Conservation (phyloP, 2,888 invertebrate species). For the Athalia rosae region DNA sequence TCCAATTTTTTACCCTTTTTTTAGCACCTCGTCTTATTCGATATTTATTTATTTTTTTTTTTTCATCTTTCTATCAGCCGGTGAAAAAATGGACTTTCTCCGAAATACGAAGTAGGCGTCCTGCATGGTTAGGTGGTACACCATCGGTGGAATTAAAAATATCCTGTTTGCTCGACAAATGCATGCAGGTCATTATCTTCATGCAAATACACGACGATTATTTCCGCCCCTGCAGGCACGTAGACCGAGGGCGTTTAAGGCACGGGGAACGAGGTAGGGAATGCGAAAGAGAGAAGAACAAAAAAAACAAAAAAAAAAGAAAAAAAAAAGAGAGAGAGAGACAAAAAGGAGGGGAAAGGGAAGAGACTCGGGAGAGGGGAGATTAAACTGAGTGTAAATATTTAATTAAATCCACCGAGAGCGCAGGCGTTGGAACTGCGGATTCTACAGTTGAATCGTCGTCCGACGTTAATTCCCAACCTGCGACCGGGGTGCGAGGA, state of each 20-base stretch:
- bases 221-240: slow-evolving; percentile 47
- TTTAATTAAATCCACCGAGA: slow-evolving; percentile 59
- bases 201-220: slow-evolving; percentile 54
- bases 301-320: too few relatives aligned
- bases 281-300: slow-evolving; percentile 33
- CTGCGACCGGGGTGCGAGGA: slow-evolving; percentile 1
- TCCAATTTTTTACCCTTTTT: slow-evolving; percentile 6
- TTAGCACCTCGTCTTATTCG: background rate
- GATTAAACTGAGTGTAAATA: slow-evolving; percentile 62
- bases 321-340: slow-evolving; percentile 28
- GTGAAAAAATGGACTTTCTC: background rate
- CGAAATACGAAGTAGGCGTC: background rate
- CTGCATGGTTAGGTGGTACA: background rate
- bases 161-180: slow-evolving; percentile 50
- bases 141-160: slow-evolving; percentile 38
- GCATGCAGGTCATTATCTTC: slow-evolving; percentile 53
- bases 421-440: slow-evolving; percentile 47
- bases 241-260: slow-evolving; percentile 27
- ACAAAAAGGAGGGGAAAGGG: slow-evolving; percentile 36
- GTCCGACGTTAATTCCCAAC: slow-evolving; percentile 30
- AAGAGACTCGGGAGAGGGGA: slow-evolving; percentile 42
- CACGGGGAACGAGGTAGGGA: slow-evolving; percentile 34
- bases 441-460: slow-evolving; percentile 37
- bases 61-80: too few relatives aligned
- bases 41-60: background rate